Conservation (phyloP, 2,113 vertebrate species). For the Rhodinocichla rosea region DNA sequence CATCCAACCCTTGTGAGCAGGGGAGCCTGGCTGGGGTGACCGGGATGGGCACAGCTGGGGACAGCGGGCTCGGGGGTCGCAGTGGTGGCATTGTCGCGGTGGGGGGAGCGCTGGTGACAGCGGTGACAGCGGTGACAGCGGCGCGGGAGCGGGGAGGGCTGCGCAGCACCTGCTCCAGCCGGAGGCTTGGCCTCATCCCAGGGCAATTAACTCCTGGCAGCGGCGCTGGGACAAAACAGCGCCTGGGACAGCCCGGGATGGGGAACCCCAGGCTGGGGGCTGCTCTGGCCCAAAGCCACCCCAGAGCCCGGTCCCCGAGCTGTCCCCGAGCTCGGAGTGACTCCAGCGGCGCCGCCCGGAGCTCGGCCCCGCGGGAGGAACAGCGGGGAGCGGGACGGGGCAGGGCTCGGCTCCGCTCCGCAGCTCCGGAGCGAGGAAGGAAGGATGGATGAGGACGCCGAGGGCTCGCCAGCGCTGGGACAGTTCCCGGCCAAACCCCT, state of each 20-base stretch:
- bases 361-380: not conserved
- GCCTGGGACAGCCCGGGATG: not conserved
- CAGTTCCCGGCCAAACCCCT: not conserved
- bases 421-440: not conserved
- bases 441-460: rapidly evolving
- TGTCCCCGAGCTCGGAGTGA: not conserved
- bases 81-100: not conserved
- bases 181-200: not conserved
- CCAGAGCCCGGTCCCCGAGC: not conserved
- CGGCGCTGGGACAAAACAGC: not conserved
- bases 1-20: rapidly evolving
- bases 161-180: not conserved
- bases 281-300: not conserved
- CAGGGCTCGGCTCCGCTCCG: not conserved
- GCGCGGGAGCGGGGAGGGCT: rapidly evolving
- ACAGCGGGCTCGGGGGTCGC: not conserved
- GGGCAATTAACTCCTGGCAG: not conserved
- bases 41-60: not conserved
- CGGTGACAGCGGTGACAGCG: not conserved
- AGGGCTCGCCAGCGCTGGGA: not conserved
- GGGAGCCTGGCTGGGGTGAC: not conserved
- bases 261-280: not conserved
- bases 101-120: not conserved
- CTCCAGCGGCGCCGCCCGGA: not conserved
- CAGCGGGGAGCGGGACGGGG: not conserved